These are phyloP conservation scores for Ptilodon capucinus DNA, from an alignment of 2,888 invertebrate genomes.

Conservation along the genomic window DNA sequence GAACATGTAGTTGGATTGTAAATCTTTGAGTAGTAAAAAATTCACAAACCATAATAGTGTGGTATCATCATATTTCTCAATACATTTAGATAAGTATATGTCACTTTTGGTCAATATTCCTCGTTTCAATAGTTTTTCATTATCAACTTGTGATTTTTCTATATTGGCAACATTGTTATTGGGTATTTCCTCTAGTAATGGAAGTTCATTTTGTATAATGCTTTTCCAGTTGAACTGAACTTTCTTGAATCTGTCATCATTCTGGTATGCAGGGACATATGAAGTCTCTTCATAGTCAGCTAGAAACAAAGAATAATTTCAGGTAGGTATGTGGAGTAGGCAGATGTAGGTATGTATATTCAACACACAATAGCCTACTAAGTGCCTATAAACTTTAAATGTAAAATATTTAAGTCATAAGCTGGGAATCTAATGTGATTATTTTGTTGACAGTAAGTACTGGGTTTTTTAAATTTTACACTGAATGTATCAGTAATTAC, in stretches of 20 bases:
- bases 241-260: constrained; percentile 42
- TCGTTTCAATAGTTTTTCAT: not conserved
- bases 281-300: constrained; percentile 43
- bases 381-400: too few relatives aligned
- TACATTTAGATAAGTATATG: constrained; percentile 43
- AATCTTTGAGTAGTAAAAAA: constrained; percentile 44
- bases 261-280: constrained; percentile 46
- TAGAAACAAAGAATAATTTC: constrained; percentile 35
- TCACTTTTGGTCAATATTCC: constrained; percentile 40
- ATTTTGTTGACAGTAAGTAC: too few relatives aligned
- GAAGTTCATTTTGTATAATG: constrained; percentile 1
- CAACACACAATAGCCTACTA: too few relatives aligned
- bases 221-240: constrained; percentile 18
- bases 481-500: too few relatives aligned
- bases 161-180: not conserved
- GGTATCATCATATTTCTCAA: constrained; percentile 36
- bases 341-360: too few relatives aligned
- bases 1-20: constrained; percentile 47
- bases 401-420: too few relatives aligned
- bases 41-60: constrained; percentile 51
- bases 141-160: constrained; percentile 2
- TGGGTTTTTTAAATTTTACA: too few relatives aligned
- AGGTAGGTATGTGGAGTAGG: too few relatives aligned
- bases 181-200: not conserved
- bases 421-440: too few relatives aligned